These are phyloP conservation scores for Eulithis testata DNA, from an alignment of 2,888 invertebrate genomes.

Conservation along the genomic window DNA sequence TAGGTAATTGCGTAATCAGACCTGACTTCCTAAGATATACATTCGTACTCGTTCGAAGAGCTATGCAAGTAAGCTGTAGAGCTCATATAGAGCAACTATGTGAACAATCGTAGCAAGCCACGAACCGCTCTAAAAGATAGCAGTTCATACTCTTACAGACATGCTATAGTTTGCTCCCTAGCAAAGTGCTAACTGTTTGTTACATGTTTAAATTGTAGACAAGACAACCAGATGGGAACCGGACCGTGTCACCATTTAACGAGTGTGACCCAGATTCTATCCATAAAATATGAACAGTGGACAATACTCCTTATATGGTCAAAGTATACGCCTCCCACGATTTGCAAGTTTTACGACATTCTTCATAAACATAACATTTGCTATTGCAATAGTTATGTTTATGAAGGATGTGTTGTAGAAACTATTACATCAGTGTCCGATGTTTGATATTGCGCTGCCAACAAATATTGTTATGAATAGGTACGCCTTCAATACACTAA, in stretches of 20 bases:
- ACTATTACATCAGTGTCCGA: too few species aligned
- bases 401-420: not conserved
- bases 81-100: too few species aligned
- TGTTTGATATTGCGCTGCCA: too few species aligned
- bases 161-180: not conserved
- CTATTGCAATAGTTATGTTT: not conserved
- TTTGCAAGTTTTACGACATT: not conserved
- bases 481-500: too few species aligned
- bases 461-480: too few species aligned
- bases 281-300: slow-evolving; percentile 6
- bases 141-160: slow-evolving; percentile 1
- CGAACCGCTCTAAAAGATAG: too few species aligned
- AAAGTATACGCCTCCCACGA: not conserved
- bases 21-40: slow-evolving; percentile 2
- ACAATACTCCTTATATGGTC: not conserved
- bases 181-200: slow-evolving; percentile 3
- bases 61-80: not conserved
- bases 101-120: too few species aligned
- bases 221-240: slow-evolving; percentile 14
- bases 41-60: slow-evolving; percentile 1
- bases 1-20: slow-evolving; percentile 25
- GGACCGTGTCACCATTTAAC: slow-evolving; percentile 20
- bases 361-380: not conserved
- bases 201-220: slow-evolving; percentile 16
- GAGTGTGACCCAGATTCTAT: slow-evolving; percentile 16